Base-by-base conservation (phyloP, 2,888 invertebrate genomes). In the Athripsodes cinereus region DNA sequence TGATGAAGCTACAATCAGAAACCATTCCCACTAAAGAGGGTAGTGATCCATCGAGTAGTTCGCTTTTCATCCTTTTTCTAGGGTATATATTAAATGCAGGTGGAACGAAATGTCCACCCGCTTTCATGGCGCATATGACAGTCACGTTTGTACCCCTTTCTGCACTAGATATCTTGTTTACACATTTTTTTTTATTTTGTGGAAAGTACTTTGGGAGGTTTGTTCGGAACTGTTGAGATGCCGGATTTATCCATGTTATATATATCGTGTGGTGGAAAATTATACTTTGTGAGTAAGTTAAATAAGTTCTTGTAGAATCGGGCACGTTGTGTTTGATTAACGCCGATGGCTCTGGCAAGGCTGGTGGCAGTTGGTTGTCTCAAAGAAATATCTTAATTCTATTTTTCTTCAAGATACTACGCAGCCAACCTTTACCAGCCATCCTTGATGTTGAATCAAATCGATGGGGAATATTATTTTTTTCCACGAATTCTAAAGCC, bases 21-120 rank as follows among this genome's bases (percentile, higher is more conserved):
- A 66, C 66, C 61, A 63, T 66, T 56, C 67, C 67, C 31, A 74
- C 60, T 5, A 72, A 68, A 34, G 69, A 69, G 60, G 67, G 57
- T 62, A 72, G 72, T 16, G 74, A 73, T 68, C 70, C 71, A 54
- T 69, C 69, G 61, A 72, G 68, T 10, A 75, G 66, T 1, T 62
- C 59, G 11, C 70, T 69, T 48, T 69, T 69, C 70, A 72, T 66
- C 57, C 71, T 69, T 62, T 74, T 69, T 21, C 73, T 56, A 48
- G 48, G 73, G 58, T 70, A 76, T 51, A 76, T 74, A n/a, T n/a
- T n/a, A 64, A 75, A 74, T 46, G 46, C 46, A 2, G 74, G 75
- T 3, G 74, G 74, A 22, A 76, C 66, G 62, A 64, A 74, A 13
- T 35, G 6, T 10, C 74, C 70, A 48, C 70, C 66, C 62, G 70